Conservation (phyloP, 1,140 invertebrate genomes). For the Microplitis mediator region DNA sequence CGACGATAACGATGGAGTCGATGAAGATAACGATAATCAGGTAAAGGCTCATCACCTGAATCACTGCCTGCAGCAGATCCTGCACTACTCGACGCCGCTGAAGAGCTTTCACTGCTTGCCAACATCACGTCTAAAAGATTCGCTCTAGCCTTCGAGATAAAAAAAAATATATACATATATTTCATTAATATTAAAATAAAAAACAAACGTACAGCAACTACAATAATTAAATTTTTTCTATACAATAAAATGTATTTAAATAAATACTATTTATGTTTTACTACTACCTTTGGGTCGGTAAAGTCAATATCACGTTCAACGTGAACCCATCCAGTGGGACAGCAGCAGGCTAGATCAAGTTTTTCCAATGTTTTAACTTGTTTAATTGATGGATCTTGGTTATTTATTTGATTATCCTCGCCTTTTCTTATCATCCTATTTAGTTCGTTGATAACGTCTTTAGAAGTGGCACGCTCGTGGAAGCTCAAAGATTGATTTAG, state of each 20-base stretch:
- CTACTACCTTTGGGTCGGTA: slow-evolving; percentile 72
- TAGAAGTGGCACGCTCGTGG: slow-evolving; percentile 74
- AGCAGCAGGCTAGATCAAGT: slow-evolving; percentile 70
- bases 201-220: neutral
- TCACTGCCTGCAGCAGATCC: slow-evolving; percentile 64
- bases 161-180: neutral
- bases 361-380: slow-evolving; percentile 48
- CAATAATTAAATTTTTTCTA: too few species aligned
- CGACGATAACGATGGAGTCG: slow-evolving; percentile 72
- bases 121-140: slow-evolving; percentile 78
- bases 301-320: slow-evolving; percentile 78
- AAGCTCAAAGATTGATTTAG: slow-evolving; percentile 66
- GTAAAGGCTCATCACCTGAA: slow-evolving; percentile 64
- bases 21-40: slow-evolving; percentile 74
- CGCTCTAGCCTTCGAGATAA: slow-evolving; percentile 68
- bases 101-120: slow-evolving; percentile 72
- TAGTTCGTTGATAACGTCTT: slow-evolving; percentile 77
- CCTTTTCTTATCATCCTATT: slow-evolving; percentile 74
- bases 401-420: slow-evolving; percentile 51
- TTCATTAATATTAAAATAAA: neutral
- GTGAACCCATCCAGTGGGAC: slow-evolving; percentile 78
- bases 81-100: slow-evolving; percentile 69
- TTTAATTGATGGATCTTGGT: slow-evolving; percentile 32
- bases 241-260: too few species aligned
- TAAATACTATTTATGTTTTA: neutral